Evolutionary conservation across 2,888 invertebrate genomes (phyloP), one percentile per base, ranked within the genome.

Genomic region (Phengaris arion): DNA sequence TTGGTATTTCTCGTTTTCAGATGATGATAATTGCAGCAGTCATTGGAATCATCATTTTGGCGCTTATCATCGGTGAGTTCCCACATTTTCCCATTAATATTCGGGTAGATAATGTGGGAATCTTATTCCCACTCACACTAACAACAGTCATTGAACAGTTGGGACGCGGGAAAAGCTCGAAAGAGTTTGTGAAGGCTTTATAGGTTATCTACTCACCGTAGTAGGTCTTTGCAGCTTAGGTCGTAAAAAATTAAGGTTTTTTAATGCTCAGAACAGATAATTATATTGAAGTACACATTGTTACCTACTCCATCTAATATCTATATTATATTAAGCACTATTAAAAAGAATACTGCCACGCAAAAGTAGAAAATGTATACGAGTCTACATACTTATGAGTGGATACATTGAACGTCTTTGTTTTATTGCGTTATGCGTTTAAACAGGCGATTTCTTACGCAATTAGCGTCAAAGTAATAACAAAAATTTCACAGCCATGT

Each of bases 11-110:
- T 54, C 54, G 8, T 76, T 79, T 79, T 94, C 90, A 96, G 96
- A 98, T 98, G 98, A 98, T 98, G 97, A 97, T 98, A 84, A 97
- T 98, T 82, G 96, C 98, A 91, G 98, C 97, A 80, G 96, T 97
- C 74, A 97, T 98, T 89, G 97, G 96, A 79, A 95, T 97, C 84
- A 95, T 97, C 84, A 96, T 97, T 87, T 92, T 98, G 88, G 97
- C 97, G 85, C 96, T 98, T 87, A 97, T 98, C 88, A 97, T 98
- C 89, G 97, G 98, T 98, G 94, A 96, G 97, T 88, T 64, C 10
- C 64, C 45, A 13, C 13, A 35, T 6, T 22, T 10, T 22, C 9
- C 35, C 13, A 0, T 45, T 7, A 10, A 35, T 5, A 6, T 10
- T 22, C 6, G 7, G 15, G 15, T 9, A 12, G 12, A 12, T 6